phyloP scores from a whole-genome alignment of 2,888 invertebrate genomes.

The Pherbina coryleti region DNA sequence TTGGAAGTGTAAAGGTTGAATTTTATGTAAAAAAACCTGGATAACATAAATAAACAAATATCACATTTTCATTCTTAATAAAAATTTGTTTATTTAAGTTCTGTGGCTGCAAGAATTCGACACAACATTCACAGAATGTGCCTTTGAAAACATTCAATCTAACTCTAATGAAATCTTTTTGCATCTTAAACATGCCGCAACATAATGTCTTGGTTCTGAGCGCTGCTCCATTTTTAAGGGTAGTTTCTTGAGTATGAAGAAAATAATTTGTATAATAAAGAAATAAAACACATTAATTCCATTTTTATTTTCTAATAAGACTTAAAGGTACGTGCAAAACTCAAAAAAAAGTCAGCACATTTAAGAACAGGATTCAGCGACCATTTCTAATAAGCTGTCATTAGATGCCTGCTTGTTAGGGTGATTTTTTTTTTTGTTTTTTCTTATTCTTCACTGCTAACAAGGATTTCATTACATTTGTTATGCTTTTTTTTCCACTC shows the following conservation, averaged over 20 bases:
- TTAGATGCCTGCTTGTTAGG: conserved; percentile 4
- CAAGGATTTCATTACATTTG: conserved; percentile 17
- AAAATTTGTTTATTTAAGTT: too few relatives aligned
- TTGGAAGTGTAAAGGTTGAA: too few relatives aligned
- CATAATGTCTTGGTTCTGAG: not conserved
- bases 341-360: not conserved
- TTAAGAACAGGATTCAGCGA: not conserved
- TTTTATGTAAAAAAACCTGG: too few relatives aligned
- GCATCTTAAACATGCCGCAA: not conserved
- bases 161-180: too few relatives aligned
- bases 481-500: not conserved
- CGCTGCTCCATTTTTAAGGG: not conserved
- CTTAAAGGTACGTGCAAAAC: conserved; percentile 3
- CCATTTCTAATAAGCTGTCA: conserved; percentile 37
- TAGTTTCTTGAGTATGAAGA: not conserved
- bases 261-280: conserved; percentile 18
- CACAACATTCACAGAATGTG: too few relatives aligned
- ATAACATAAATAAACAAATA: too few relatives aligned
- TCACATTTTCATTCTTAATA: too few relatives aligned
- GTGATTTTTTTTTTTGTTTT: not conserved
- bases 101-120: too few relatives aligned
- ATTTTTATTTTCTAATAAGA: conserved; percentile 16
- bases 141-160: too few relatives aligned
- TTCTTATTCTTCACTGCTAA: not conserved
- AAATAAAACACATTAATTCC: conserved; percentile 19